Base-by-base conservation (phyloP, 2,113 vertebrate species). In the Falcunculus frontatus region DNA sequence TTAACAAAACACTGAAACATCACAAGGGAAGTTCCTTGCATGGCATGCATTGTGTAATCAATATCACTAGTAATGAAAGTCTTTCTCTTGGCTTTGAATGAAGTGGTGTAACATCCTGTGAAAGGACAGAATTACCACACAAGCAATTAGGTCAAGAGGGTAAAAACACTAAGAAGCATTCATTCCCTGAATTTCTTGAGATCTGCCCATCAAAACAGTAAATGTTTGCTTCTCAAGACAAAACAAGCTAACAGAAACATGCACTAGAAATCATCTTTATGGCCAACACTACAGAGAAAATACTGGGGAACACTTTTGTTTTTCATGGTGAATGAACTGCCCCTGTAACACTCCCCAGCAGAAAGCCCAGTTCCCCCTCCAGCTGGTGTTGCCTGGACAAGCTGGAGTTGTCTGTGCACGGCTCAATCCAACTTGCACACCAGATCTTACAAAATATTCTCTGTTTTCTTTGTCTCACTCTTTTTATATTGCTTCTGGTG, bases 401-500 rank as follows among this genome's bases (percentile, higher is more conserved):
- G 13, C 69, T 62, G 33, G 37, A 72, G 63, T 64, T 59, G n/a
- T 25, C 62, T 64, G 9, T 7, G 35, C 55, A 52, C 0, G 0
- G 50, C 62, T 63, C 69, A 55, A 64, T 68, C 65, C 82, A 90
- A 87, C 57, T 41, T 68, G 47, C 29, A 74, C 59, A 49, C 30
- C 33, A 72, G 39, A 7, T 82, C 41, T 83, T 89, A 88, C 18
- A 73, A 89, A 60, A 20, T 22, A 49, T 41, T 65, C 64, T 59
- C 47, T 84, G 30, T 67, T 96, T 96, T 78, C 65, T 93, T 90
- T 59, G 78, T 86, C 79, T 89, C 41, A 4, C n/a, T 87, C 35
- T 77, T 96, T 91, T 96, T 86, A 72, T 78, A 82, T 53, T 94
- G 67, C 77, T 91, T 56, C 69, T 95, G 68, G 80, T 87, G 73